These are phyloP conservation scores for Todus mexicanus DNA, from an alignment of 2,797 vertebrate species.

Conservation along the genomic window DNA sequence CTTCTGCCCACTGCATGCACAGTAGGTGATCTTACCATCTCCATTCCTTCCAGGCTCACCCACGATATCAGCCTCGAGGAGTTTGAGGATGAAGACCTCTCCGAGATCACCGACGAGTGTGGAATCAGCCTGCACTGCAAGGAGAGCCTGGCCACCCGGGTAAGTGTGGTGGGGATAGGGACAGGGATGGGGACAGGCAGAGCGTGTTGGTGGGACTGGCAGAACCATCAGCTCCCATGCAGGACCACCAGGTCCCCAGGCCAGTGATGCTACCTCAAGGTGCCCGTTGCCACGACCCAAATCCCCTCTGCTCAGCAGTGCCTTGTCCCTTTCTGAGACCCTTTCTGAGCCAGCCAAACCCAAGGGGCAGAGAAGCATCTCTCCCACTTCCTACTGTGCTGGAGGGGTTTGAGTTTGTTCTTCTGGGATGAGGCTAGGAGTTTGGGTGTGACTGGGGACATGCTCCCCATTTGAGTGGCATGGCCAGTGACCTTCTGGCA, in stretches of 20 bases:
- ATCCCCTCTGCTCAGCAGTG: background rate
- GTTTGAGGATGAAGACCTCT: constrained; percentile 98
- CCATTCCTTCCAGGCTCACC: constrained; percentile 84
- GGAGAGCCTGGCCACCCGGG: constrained; percentile 84
- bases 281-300: background rate
- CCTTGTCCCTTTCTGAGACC: background rate
- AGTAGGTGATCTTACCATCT: background rate
- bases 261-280: background rate
- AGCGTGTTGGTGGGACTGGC: background rate
- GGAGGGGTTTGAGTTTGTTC: background rate
- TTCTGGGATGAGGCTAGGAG: background rate
- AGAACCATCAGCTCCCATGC: background rate
- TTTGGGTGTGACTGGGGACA: background rate
- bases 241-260: background rate
- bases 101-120: constrained; percentile 93
- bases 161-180: constrained; percentile 39
- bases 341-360: background rate
- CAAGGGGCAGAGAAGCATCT: background rate
- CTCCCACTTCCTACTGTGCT: background rate
- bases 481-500: background rate
- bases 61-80: constrained; percentile 98
- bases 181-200: background rate
- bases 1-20: background rate
- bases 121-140: constrained; percentile 93
- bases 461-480: background rate